phyloP scores from a whole-genome alignment of 2,888 invertebrate species.

The Thecophora atra region DNA sequence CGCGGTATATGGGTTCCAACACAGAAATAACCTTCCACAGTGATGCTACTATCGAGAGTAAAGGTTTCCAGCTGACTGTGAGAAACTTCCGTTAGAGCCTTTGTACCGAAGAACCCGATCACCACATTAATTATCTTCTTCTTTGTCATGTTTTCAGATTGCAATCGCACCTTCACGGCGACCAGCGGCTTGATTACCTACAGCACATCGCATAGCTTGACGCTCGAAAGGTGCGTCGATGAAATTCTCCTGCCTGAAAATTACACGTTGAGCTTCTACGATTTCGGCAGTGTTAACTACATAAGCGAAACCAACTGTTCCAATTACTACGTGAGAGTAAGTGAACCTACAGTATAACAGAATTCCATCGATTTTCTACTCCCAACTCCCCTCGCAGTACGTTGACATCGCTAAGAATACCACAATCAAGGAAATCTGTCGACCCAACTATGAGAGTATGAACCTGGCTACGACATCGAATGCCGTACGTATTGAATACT shows the following conservation, averaged over 20 bases:
- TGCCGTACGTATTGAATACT: constrained; percentile 48
- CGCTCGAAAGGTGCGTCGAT: constrained; percentile 69
- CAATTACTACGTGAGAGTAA: constrained; percentile 48
- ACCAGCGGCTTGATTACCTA: constrained; percentile 72
- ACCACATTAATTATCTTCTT: no score
- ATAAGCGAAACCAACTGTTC: constrained; percentile 52
- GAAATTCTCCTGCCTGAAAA: constrained; percentile 74
- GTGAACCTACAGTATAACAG: no score
- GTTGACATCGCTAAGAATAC: constrained; percentile 51
- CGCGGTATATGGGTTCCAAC: neutral
- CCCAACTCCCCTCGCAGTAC: constrained; percentile 45
- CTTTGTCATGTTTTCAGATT: constrained; percentile 50
- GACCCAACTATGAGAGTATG: neutral
- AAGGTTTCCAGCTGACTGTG: constrained; percentile 60
- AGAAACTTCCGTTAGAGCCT: constrained; percentile 68
- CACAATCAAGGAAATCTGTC: constrained; percentile 45
- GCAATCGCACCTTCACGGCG: constrained; percentile 70
- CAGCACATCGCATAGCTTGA: constrained; percentile 51
- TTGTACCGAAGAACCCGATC: neutral
- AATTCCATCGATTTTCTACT: neutral
- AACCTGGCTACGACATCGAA: constrained; percentile 48
- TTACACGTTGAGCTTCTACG: constrained; percentile 76
- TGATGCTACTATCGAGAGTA: constrained; percentile 45
- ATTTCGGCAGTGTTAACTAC: constrained; percentile 64
- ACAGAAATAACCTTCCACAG: constrained; percentile 54